Evolutionary conservation across 2,797 vertebrate genomes (phyloP), one percentile per base, ranked within the genome.

Genomic region (Protosalanx chinensis): DNA sequence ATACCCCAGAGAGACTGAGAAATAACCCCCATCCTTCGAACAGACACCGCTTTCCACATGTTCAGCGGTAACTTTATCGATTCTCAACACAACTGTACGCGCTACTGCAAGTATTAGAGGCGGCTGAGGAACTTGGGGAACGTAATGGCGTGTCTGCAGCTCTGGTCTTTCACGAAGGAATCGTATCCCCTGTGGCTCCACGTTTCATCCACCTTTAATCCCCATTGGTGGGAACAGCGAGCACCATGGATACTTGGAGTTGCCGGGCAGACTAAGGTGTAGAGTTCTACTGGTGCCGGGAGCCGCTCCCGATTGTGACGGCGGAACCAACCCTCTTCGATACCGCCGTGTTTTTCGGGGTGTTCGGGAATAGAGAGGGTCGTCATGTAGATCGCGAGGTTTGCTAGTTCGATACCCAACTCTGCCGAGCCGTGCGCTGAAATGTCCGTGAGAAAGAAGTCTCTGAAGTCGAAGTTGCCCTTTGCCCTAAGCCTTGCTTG

Each of bases 221-320:
- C 27, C 18, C 18, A 23, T 29, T 57, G 18, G 29, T 57, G 29
- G 66, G 30, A 57, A n/a, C 49, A 29, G 32, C 41, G 29, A 29
- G 56, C 49, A 67, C 51, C 51, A 53, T 56, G 51, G 65, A n/a
- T 29, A 56, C 65, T 16, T 13, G 3, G 16, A 5, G 65, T 67
- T 58, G 51, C 66, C 10, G 18, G 51, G 30, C 30, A 68, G 66
- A 68, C 18, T 27, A 67, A 18, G 46, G 46, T 67, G 20, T 27
- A 56, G 46, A 56, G 29, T 32, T 56, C 6, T 16, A n/a, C 18
- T 56, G 51, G 51, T 56, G 51, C 37, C 12, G 37, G 37, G 37
- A 16, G 51, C 51, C 51, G 18, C 18, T 56, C 51, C 15, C 15
- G 51, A 16, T n/a, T n/a, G 51, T 5, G 18, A n/a, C 6, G 51